Percentiles rank a stretch among this genome's conserved stretches.
Evolutionary conservation across 2,113 vertebrate species (phyloP).

Genomic region (Plectropomus leopardus): DNA sequence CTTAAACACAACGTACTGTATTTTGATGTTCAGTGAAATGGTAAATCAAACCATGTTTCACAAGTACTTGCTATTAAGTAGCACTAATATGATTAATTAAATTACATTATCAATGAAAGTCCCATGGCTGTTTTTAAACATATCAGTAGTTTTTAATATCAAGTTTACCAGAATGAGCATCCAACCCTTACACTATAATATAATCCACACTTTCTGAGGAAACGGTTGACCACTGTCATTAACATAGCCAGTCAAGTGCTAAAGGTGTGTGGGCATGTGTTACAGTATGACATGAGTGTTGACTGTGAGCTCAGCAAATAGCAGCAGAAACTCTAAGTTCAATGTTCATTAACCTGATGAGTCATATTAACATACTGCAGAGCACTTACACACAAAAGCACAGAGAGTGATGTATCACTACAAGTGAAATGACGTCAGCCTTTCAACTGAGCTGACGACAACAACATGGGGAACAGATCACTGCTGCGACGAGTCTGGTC

Average conservation of each 20-base stretch:
- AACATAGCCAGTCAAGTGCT: background rate
- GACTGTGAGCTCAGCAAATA: slow-evolving; percentile 21
- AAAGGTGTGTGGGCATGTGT: background rate
- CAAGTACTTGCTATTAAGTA: background rate
- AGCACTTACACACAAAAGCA: background rate
- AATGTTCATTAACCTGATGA: slow-evolving; percentile 26
- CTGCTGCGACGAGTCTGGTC: background rate
- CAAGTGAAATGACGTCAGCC: slow-evolving; percentile 3
- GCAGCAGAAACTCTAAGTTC: slow-evolving; percentile 3
- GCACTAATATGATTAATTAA: background rate
- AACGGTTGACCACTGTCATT: background rate
- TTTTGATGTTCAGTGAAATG: background rate
- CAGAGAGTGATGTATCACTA: background rate
- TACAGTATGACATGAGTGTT: background rate
- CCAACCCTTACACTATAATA: background rate
- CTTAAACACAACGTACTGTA: background rate
- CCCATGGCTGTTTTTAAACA: background rate
- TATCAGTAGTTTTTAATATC: background rate
- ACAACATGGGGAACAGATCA: background rate
- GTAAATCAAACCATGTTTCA: too few relatives aligned
- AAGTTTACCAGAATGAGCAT: background rate
- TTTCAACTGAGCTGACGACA: slow-evolving; percentile 3
- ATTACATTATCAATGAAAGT: background rate
- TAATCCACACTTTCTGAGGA: background rate
- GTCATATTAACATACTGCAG: background rate